These are phyloP conservation scores for Bombycilla garrulus DNA, from an alignment of 2,113 vertebrate genomes.

Conservation along the genomic window DNA sequence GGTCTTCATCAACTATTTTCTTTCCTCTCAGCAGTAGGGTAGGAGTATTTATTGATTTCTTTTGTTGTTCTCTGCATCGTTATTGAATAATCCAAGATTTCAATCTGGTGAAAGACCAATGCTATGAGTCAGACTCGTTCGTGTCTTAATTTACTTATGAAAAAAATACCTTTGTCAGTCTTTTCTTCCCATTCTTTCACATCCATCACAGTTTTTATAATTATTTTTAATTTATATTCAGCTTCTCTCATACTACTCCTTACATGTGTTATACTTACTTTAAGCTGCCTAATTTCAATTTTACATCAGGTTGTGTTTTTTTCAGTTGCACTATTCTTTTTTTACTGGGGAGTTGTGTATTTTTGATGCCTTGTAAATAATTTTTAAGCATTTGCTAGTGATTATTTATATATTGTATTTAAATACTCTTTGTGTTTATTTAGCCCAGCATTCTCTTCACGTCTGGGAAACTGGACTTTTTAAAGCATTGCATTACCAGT, in stretches of 20 bases:
- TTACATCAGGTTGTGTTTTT: neutral
- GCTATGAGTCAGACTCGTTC: neutral
- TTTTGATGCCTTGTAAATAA: neutral
- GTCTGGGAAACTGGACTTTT: neutral
- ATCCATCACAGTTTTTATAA: neutral
- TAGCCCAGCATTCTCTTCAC: neutral
- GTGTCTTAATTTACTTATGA: neutral
- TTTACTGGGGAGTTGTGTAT: neutral
- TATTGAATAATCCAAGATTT: constrained; percentile 24
- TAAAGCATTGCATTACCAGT: neutral
- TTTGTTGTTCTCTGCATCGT: neutral
- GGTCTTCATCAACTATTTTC: neutral
- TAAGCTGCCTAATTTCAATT: neutral
- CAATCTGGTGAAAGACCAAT: constrained; percentile 13
- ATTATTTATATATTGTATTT: neutral
- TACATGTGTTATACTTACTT: neutral
- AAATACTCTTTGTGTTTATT: neutral
- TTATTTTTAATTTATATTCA: neutral
- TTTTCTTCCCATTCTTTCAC: neutral
- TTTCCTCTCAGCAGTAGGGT: neutral
- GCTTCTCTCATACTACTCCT: neutral
- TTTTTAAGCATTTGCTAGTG: neutral
- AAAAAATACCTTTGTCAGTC: neutral
- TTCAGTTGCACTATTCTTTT: neutral
- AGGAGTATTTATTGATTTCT: constrained; percentile 30